A percentile compares a stretch with the other conserved stretches of the same genome.
Conservation (phyloP, 2,797 vertebrate genomes). For the Anguilla anguilla region DNA sequence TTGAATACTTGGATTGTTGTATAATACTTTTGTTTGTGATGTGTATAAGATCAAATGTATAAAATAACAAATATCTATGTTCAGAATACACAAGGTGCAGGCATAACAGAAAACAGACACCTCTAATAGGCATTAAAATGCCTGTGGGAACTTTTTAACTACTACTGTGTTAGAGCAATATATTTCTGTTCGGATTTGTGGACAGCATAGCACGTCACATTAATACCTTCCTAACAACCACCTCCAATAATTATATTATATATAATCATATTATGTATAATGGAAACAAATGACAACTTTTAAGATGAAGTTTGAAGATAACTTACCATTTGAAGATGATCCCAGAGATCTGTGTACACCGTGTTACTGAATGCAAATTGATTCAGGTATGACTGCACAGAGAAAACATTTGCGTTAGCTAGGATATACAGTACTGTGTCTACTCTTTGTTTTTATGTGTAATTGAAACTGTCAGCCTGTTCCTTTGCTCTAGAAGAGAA, state of each 20-base stretch:
- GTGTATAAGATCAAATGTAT: neutral
- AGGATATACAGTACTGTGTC: conserved; percentile 11
- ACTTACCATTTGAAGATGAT: conserved; percentile 79
- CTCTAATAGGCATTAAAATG: neutral
- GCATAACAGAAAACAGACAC: neutral
- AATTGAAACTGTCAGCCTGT: neutral
- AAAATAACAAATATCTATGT: neutral
- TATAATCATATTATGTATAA: neutral
- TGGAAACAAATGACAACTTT: conserved; percentile 9
- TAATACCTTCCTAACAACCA: neutral
- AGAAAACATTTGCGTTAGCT: conserved; percentile 42
- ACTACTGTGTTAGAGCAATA: neutral
- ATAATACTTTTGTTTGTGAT: neutral
- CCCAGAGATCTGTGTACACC: conserved; percentile 81
- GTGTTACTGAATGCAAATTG: conserved; percentile 79
- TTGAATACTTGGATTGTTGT: neutral
- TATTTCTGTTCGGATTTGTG: neutral
- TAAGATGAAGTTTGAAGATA: neutral
- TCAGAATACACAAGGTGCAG: neutral
- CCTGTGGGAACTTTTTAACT: neutral
- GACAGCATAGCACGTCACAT: neutral
- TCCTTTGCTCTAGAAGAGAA: neutral
- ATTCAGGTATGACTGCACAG: conserved; percentile 83
- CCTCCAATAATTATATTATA: neutral
- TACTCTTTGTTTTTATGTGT: neutral